These are phyloP conservation scores for Stichodactyla helianthus DNA, from an alignment of 64 coral and sea anemone genomes.

Conservation along the genomic window DNA sequence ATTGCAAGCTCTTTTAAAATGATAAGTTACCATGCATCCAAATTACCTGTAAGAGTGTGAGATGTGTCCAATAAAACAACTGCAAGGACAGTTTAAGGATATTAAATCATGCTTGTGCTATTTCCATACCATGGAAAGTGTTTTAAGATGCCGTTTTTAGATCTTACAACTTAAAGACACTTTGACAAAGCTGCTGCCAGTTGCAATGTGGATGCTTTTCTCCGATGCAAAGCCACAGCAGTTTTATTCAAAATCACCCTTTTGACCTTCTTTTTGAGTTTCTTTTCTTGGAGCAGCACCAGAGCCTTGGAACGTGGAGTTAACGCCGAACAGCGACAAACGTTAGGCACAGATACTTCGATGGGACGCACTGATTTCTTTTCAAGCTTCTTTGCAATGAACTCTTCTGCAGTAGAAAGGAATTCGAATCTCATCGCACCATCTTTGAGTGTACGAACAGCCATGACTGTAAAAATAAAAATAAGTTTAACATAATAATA, in stretches of 20 bases:
- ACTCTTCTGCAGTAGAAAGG: neutral
- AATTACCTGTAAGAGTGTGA: too few species aligned
- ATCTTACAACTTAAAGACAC: neutral
- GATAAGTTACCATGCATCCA: too few species aligned
- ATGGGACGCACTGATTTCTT: neutral
- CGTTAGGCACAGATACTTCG: neutral
- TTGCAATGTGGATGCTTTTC: neutral
- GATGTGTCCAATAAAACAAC: too few species aligned
- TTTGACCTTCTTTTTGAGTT: neutral
- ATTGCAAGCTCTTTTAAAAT: too few species aligned
- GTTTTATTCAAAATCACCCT: neutral
- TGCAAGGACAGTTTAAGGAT: too few species aligned
- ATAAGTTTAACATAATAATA: neutral
- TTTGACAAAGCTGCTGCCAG: neutral
- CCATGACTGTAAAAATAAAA: neutral
- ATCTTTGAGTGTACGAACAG: neutral
- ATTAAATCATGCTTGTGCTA: too few species aligned
- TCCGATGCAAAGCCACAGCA: slow-evolving; percentile 4
- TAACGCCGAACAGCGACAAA: neutral
- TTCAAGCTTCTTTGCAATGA: neutral
- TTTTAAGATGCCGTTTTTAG: too few species aligned
- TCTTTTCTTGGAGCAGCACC: neutral
- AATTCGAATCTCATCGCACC: neutral
- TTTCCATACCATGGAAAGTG: too few species aligned
- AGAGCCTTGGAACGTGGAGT: neutral